Base-by-base conservation (phyloP, 2,113 vertebrate species). In the Phylloscopus whistleri region DNA sequence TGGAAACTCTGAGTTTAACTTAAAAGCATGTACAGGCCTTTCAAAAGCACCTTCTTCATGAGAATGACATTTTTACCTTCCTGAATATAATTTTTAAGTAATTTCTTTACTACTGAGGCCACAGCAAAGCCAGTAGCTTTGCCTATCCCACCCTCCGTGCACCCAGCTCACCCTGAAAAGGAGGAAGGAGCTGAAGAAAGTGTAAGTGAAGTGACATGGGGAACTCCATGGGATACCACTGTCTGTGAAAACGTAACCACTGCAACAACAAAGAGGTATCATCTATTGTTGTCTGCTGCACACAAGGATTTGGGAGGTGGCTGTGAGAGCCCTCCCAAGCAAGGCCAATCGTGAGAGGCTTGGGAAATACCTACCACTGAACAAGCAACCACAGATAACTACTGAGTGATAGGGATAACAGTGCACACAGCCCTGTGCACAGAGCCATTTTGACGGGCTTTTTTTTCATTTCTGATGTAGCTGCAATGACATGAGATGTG, bases 401-500 rank as follows among this genome's bases (percentile, higher is more conserved):
- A 56, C 58, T 3, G 24, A 94, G 72, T 76, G 88, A 76, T 0
- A 16, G 22, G 18, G 33, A 52, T 68, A 81, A 67, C 60, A 86
- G 26, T 1, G 2, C 33, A 55, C 63, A 66, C 81, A 90, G 82
- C 62, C 39, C 66, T 93, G 41, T 19, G 89, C 93, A 83, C 74
- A 86, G 30, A 90, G 84, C 68, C 82, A 88, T 10, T 55, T 0
- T 48, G 75, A 91, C 5, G 3, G 67, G 59, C 37, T 46, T 91
- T 76, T 94, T 64, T 66, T 78, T 28, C 16, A 59, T 79, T 91
- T 87, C 67, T 90, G 84, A 93, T 77, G 72, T 63, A 91, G 87
- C 72, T 91, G 84, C 59, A 93, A 44, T 49, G 87, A 88, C 62
- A 69, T 35, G 85, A 94, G 94, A 94, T 90, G 67, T 51, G 70